Evolutionary conservation across 2,113 vertebrate species (phyloP).

Genomic region (Tenebrosternarchus preto): DNA sequence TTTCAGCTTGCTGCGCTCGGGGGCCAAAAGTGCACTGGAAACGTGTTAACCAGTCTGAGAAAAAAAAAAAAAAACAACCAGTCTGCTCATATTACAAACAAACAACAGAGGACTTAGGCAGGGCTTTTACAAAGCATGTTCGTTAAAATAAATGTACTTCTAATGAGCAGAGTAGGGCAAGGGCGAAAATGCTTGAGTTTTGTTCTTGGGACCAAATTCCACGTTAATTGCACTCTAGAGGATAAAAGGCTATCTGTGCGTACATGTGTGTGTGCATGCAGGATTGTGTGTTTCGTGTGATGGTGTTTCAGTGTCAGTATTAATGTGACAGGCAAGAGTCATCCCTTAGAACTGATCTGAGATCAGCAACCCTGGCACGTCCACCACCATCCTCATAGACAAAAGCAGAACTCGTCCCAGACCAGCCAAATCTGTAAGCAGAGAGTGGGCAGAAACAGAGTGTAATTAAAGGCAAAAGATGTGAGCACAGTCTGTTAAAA

Average conservation of each 20-base stretch:
- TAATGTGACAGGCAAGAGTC: constrained; percentile 16
- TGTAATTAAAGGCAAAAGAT: constrained; percentile 27
- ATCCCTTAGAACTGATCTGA: neutral
- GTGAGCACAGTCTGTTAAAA: constrained; percentile 33
- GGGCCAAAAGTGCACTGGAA: neutral
- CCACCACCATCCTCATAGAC: neutral
- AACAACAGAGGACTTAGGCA: neutral
- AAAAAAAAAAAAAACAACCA: neutral
- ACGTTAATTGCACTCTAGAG: constrained; percentile 60
- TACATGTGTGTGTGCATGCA: neutral
- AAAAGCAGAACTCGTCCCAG: neutral
- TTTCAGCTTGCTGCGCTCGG: neutral
- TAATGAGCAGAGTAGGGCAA: constrained; percentile 54
- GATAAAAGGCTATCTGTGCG: constrained; percentile 44
- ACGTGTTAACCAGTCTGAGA: constrained; percentile 4
- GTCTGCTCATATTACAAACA: neutral
- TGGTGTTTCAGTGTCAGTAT: neutral
- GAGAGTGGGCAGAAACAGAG: neutral
- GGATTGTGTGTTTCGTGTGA: constrained; percentile 7
- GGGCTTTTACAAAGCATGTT: constrained; percentile 30
- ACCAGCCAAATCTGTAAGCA: constrained; percentile 14
- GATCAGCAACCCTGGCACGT: neutral
- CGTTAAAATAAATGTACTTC: constrained; percentile 50
- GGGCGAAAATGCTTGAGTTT: constrained; percentile 33
- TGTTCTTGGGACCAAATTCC: constrained; percentile 49